Evolutionary conservation across 2,113 vertebrate genomes (phyloP).

Genomic region (Ceuthmochares aereus): DNA sequence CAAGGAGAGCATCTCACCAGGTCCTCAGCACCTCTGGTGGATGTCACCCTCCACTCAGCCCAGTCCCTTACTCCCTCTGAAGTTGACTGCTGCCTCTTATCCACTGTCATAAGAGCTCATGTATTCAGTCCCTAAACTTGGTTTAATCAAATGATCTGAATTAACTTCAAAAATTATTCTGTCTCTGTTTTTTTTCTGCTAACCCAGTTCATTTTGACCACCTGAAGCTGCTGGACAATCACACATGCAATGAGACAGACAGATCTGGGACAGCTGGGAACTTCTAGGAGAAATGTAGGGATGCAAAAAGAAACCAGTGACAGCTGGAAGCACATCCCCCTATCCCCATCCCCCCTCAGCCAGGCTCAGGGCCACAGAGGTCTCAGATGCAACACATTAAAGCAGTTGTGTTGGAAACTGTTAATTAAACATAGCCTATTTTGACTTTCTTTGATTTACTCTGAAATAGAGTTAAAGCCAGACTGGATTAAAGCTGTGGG

Average conservation of each 20-base stretch:
- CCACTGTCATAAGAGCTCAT: neutral
- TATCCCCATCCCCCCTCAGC: neutral
- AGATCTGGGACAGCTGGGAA: neutral
- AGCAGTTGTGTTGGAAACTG: neutral
- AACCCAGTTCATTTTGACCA: neutral
- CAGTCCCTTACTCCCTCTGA: neutral
- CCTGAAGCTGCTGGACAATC: neutral
- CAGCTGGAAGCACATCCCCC: neutral
- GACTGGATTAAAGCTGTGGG: neutral
- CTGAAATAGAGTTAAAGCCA: neutral
- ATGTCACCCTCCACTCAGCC: neutral
- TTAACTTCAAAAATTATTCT: neutral
- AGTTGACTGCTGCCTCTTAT: neutral
- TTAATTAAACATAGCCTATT: conserved; percentile 6
- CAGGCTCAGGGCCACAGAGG: neutral
- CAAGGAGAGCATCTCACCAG: neutral
- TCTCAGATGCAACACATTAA: neutral
- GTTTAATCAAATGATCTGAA: neutral
- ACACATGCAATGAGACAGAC: neutral
- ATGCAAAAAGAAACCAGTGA: neutral
- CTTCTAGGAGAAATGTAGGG: neutral
- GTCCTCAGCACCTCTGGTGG: neutral
- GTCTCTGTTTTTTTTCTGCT: neutral
- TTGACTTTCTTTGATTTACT: neutral
- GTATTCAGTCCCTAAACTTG: neutral